Percentiles rank a stretch among this genome's conserved stretches.
These are phyloP conservation scores for Chaenodraco wilsoni DNA, from an alignment of 2,797 vertebrate genomes.

Conservation along the genomic window DNA sequence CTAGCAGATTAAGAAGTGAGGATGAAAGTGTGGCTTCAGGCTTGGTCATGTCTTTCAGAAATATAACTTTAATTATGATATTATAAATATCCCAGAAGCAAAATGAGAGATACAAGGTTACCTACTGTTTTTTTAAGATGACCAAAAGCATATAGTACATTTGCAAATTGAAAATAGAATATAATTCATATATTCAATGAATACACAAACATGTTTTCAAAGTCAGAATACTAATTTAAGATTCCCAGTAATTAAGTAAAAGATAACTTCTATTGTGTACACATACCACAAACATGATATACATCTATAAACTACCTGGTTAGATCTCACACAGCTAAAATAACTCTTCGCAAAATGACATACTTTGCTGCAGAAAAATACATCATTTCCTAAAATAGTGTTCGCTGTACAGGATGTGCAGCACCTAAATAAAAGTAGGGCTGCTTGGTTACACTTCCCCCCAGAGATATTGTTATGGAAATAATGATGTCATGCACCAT, in stretches of 20 bases:
- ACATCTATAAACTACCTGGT: background rate
- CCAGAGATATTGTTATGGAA: background rate
- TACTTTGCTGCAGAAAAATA: background rate
- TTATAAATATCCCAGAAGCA: background rate
- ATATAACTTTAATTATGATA: background rate
- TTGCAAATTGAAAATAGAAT: background rate
- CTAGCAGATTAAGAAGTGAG: background rate
- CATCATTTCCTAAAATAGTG: background rate
- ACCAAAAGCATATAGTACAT: background rate
- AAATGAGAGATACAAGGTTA: background rate
- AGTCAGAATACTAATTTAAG: background rate
- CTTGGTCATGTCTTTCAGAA: background rate
- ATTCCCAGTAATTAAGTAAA: background rate
- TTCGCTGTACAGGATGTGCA: background rate
- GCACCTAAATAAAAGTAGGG: background rate
- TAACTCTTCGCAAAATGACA: background rate
- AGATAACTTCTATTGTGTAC: background rate
- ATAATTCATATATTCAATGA: background rate
- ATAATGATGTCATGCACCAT: constrained; percentile 22
- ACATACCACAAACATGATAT: background rate
- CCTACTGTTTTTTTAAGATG: background rate
- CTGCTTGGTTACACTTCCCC: constrained; percentile 26
- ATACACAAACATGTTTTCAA: background rate
- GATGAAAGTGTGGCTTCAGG: background rate
- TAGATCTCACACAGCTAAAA: background rate